Conservation (phyloP, 2,113 vertebrate genomes). For the Calypte anna region DNA sequence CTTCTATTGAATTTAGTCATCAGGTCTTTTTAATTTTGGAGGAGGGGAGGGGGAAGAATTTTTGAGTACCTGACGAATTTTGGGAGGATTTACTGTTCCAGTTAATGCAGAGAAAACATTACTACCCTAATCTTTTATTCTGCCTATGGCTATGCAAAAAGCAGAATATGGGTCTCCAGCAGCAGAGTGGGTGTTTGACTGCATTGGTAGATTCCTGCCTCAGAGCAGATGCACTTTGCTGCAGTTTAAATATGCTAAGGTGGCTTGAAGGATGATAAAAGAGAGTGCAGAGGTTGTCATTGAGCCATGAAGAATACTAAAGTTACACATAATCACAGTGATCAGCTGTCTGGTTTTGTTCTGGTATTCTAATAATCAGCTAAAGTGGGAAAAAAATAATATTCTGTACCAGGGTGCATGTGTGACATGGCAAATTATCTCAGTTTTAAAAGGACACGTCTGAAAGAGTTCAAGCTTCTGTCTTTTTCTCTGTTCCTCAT, state of each 20-base stretch:
- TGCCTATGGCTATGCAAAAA: not conserved
- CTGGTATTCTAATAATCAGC: slow-evolving; percentile 21
- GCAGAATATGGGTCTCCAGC: not conserved
- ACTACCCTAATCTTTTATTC: not conserved
- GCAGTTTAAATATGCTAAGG: not conserved
- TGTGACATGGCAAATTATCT: slow-evolving; percentile 17
- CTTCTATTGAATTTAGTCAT: not conserved
- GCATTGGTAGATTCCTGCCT: slow-evolving; percentile 1
- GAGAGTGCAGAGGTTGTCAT: not conserved
- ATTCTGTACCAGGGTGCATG: not conserved
- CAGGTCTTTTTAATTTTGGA: not conserved
- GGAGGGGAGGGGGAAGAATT: not conserved
- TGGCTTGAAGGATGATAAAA: slow-evolving; percentile 23
- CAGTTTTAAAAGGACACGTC: not conserved
- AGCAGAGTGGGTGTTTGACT: not conserved
- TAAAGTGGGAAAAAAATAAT: not conserved
- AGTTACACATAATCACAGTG: not conserved
- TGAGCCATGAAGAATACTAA: slow-evolving; percentile 38
- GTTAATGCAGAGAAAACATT: not conserved
- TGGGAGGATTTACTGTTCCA: not conserved
- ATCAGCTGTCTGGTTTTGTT: slow-evolving; percentile 18
- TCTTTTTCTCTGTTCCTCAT: not conserved
- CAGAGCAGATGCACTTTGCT: slow-evolving; percentile 1
- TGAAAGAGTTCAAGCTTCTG: slow-evolving; percentile 5
- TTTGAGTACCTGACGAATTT: not conserved